Percentiles rank a stretch among this genome's conserved stretches.
These are phyloP conservation scores for Hyphantria cunea DNA, from an alignment of 1,140 invertebrate genomes.

Conservation along the genomic window DNA sequence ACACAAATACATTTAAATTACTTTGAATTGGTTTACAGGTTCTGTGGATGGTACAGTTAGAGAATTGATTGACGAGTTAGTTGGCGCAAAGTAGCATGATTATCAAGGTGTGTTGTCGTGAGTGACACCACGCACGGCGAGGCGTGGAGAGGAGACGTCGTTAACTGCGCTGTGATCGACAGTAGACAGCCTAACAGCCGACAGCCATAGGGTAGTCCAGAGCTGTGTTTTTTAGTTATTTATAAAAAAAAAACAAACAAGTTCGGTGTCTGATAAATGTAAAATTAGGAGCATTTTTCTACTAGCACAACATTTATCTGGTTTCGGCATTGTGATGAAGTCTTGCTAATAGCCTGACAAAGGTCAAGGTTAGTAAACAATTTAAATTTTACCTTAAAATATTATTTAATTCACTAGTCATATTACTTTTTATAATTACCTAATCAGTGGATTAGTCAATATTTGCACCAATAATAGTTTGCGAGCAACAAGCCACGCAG, in stretches of 20 bases:
- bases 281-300: conserved; percentile 1
- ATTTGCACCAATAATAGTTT: too few relatives aligned
- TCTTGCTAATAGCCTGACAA: too few relatives aligned
- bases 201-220: conserved; percentile 31
- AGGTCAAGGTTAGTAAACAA: too few relatives aligned
- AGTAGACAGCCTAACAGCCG: conserved; percentile 48
- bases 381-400: too few relatives aligned
- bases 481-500: too few relatives aligned
- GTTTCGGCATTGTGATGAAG: too few relatives aligned
- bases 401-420: too few relatives aligned
- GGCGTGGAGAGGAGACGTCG: conserved; percentile 53
- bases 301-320: too few relatives aligned
- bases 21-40: conserved; percentile 9
- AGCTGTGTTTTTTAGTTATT: conserved; percentile 12
- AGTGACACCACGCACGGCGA: conserved; percentile 27
- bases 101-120: conserved; percentile 37
- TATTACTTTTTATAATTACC: too few relatives aligned
- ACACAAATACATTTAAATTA: background rate
- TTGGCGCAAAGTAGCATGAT: conserved; percentile 49
- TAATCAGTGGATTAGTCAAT: too few relatives aligned
- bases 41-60: conserved; percentile 24
- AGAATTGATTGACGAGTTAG: conserved; percentile 44
- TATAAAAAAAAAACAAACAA: background rate
- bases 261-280: conserved; percentile 21
- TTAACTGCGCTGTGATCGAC: conserved; percentile 43